Base-by-base conservation (phyloP, 2,888 invertebrate species). In the Epistrophe grossulariae region DNA sequence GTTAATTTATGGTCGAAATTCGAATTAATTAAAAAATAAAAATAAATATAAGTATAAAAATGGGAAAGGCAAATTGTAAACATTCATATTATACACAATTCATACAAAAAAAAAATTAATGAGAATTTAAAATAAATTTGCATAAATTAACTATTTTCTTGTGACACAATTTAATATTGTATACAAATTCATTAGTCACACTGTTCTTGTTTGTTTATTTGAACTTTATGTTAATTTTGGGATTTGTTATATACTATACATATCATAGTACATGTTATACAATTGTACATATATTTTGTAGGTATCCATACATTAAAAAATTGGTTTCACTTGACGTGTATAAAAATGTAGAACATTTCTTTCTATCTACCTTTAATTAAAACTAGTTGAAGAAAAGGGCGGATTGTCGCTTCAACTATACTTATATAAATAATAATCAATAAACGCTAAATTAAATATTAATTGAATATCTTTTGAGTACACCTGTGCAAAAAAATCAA, bases 381-480 rank as follows among this genome's bases (percentile, higher is more conserved):
- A 24, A 24, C 24, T 2, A 6, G 2, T 43, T 43, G 7, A 35
- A 8, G 9, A 35, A 35, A 35, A 35, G 35, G 15, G 15, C 43
- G 8, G n/a, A 45, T n/a, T 8, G 45, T 45, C 45, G n/a, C n/a
- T n/a, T 8, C 8, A 43, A 45, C n/a, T n/a, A 8, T n/a, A 45
- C 10, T 1, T 9, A 15, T 40, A 24, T 8, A 6, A 13, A 55
- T 15, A 52, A 64, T 13, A 79, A 83, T 79, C 78, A 68, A 83
- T 79, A 79, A 78, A 72, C n/a, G 45, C 52, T 52, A 13, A 17
- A 0, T n/a, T 17, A 45, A 83, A 50, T 43, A 45, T 71, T 62
- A 50, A 79, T 76, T 79, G 28, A 72, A 79, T 52, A 70, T 66
- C 71, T 40, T 55, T 43, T 28, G 19, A 66, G 15, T 50, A 8